Evolutionary conservation across 2,113 vertebrate genomes (phyloP).

Genomic region (Monarcha castaneiventris): DNA sequence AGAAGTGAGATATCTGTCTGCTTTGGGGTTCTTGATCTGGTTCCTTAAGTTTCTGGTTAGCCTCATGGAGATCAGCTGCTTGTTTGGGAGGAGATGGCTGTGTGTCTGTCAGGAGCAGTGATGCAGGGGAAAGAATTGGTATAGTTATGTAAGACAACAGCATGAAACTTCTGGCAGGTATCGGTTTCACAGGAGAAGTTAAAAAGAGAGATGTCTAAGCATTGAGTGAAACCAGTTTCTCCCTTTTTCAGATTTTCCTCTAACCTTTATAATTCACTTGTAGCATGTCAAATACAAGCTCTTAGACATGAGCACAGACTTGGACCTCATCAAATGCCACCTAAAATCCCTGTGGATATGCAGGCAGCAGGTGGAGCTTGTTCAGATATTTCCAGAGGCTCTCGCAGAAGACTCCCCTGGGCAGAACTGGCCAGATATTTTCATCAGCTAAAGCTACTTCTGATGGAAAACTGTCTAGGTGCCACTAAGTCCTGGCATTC

Average conservation of each 20-base stretch:
- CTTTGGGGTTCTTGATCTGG: background rate
- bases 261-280: background rate
- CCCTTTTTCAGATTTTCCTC: background rate
- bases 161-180: background rate
- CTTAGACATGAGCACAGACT: background rate
- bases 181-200: background rate
- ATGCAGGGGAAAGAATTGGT: background rate
- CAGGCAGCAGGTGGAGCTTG: background rate
- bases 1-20: background rate
- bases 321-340: background rate
- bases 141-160: background rate
- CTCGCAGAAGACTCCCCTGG: background rate
- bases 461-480: background rate
- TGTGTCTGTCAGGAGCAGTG: background rate
- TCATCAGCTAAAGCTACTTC: background rate
- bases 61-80: background rate
- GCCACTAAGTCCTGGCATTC: background rate
- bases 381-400: conserved; percentile 1
- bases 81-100: background rate
- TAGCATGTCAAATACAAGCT: background rate
- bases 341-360: background rate
- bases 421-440: background rate
- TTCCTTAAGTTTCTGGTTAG: background rate
- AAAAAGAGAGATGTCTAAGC: background rate
- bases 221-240: background rate